Conservation (phyloP, 2,888 invertebrate genomes). For the Xestia xanthographa region DNA sequence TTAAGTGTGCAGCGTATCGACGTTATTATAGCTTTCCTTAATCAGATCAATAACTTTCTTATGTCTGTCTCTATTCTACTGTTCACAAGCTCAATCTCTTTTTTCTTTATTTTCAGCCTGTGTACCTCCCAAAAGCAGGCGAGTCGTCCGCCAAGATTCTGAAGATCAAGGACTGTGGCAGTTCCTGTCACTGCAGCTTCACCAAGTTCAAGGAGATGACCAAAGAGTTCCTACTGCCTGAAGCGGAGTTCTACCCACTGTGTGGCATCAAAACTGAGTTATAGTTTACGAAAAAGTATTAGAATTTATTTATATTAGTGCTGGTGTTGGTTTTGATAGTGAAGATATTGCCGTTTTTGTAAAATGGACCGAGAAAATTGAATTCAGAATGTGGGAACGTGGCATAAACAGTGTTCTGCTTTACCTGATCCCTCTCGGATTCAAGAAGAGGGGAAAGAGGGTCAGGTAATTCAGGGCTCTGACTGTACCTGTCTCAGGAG, state of each 20-base stretch:
- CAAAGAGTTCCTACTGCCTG: conserved; percentile 75
- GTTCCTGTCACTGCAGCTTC: conserved; percentile 74
- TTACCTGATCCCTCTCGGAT: too few species aligned
- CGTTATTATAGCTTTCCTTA: too few species aligned
- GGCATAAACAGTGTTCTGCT: too few species aligned
- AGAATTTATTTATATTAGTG: conserved; percentile 27
- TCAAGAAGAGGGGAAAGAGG: too few species aligned
- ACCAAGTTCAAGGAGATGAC: conserved; percentile 76
- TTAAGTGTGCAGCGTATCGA: background rate
- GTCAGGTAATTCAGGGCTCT: too few species aligned
- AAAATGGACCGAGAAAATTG: too few species aligned
- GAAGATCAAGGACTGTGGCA: conserved; percentile 77
- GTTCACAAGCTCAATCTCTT: background rate
- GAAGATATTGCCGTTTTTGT: too few species aligned
- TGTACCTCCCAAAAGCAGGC: conserved; percentile 83
- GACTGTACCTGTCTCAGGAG: too few species aligned
- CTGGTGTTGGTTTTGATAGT: background rate
- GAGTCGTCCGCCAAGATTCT: conserved; percentile 72
- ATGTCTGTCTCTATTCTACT: background rate
- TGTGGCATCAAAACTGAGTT: conserved; percentile 78
- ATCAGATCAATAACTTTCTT: too few species aligned
- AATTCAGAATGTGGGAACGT: too few species aligned
- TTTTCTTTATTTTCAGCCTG: conserved; percentile 77
- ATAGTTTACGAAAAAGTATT: conserved; percentile 60
- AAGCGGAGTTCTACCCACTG: conserved; percentile 78